Conservation (phyloP, 1,140 invertebrate species). For the Scaptomyza graminum region DNA sequence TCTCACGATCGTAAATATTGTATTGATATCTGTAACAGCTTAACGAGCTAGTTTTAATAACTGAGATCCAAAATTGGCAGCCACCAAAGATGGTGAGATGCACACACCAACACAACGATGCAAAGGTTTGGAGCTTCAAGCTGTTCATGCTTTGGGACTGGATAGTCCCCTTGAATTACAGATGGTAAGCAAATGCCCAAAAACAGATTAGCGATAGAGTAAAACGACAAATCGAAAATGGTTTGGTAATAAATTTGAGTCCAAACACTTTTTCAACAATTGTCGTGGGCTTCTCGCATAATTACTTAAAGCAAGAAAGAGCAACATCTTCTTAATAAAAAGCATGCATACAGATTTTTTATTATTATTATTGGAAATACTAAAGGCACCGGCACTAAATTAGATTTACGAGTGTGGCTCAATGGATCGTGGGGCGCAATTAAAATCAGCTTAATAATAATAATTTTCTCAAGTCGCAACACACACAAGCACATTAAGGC, state of each 20-base stretch:
- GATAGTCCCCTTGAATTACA: conserved; percentile 8
- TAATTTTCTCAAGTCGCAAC: conserved; percentile 30
- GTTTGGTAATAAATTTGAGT: conserved; percentile 76
- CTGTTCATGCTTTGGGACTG: conserved; percentile 30
- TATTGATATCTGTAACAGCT: conserved; percentile 45
- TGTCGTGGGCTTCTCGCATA: conserved; percentile 63
- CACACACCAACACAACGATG: not conserved
- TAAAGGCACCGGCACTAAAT: conserved; percentile 56
- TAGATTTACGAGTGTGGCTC: conserved; percentile 74
- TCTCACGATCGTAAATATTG: conserved; percentile 32
- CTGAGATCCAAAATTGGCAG: conserved; percentile 57
- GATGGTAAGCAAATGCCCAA: conserved; percentile 49
- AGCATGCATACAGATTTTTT: not conserved
- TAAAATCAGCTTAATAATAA: conserved; percentile 82
- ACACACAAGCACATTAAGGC: conserved; percentile 21
- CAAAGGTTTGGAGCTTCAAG: not conserved
- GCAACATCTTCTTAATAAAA: conserved; percentile 6
- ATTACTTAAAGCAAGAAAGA: conserved; percentile 52
- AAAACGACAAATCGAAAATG: conserved; percentile 58
- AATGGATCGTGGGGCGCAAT: conserved; percentile 69
- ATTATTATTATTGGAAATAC: conserved; percentile 10
- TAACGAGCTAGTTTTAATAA: conserved; percentile 51
- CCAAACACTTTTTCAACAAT: conserved; percentile 52
- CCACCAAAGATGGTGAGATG: conserved; percentile 40
- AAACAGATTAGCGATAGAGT: conserved; percentile 60